Evolutionary conservation across 1,140 invertebrate genomes (phyloP).

Genomic region (Aphelenchoides avenae): DNA sequence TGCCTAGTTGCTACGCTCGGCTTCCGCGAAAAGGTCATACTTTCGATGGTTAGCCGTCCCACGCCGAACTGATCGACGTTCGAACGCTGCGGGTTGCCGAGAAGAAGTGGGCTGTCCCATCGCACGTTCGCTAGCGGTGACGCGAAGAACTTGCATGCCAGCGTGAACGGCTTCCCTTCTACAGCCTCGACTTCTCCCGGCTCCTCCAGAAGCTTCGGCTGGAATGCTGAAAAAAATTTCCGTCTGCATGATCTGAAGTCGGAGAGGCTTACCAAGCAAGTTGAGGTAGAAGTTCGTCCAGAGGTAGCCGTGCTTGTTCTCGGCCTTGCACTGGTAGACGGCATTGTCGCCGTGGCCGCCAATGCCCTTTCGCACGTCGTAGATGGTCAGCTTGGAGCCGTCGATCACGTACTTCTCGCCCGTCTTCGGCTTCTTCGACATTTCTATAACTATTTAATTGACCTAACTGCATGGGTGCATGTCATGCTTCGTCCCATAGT

Average conservation of each 20-base stretch:
- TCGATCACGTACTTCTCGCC: slow-evolving; percentile 64
- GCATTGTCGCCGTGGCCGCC: slow-evolving; percentile 72
- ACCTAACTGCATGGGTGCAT: background rate
- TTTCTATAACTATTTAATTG: slow-evolving; percentile 41
- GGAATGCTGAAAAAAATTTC: slow-evolving; percentile 67
- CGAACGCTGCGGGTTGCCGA: slow-evolving; percentile 32
- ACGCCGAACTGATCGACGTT: slow-evolving; percentile 64
- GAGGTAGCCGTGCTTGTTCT: slow-evolving; percentile 77
- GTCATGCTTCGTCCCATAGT: background rate
- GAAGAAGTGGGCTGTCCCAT: slow-evolving; percentile 69
- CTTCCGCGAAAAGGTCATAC: slow-evolving; percentile 70
- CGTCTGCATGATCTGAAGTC: background rate
- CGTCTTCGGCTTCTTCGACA: slow-evolving; percentile 25
- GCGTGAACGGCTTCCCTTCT: slow-evolving; percentile 73
- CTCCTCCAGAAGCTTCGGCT: slow-evolving; percentile 80
- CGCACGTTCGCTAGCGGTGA: slow-evolving; percentile 87
- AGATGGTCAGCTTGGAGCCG: slow-evolving; percentile 73
- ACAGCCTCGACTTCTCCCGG: slow-evolving; percentile 73
- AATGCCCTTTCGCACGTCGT: slow-evolving; percentile 73
- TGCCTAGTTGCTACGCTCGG: slow-evolving; percentile 79
- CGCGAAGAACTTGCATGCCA: slow-evolving; percentile 87
- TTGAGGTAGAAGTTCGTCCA: slow-evolving; percentile 92
- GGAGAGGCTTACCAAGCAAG: slow-evolving; percentile 67
- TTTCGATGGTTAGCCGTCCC: slow-evolving; percentile 69
- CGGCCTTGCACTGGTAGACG: slow-evolving; percentile 97